Evolutionary conservation across 2,113 vertebrate genomes (phyloP), one percentile per base, ranked within the genome.

Genomic region (Cyprinodon tularosa): DNA sequence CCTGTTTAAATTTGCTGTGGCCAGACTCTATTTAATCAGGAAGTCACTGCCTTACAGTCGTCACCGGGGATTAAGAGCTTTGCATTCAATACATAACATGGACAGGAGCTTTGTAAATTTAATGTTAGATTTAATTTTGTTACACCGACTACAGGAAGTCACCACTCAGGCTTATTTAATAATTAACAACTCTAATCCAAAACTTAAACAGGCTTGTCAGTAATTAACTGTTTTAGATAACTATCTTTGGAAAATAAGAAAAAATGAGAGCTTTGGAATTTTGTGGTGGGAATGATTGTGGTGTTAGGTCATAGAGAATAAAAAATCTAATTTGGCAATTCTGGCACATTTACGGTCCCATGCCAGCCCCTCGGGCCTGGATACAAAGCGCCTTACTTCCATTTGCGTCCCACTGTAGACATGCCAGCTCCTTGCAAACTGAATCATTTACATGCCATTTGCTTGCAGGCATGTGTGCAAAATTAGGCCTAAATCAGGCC

Each of bases 1-100:
- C 29, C 66, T 44, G 15, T 65, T 76, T 68, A 53, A 76, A 40
- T 63, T 0, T 14, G 4, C 29, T 59, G 38, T 37, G 42, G 48
- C 20, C 45, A 61, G 2, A 62, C 50, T 50, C 47, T 73, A 69
- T 14, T 47, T 22, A 82, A 68, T 72, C 29, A 76, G 64, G 70
- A 39, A 47, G 44, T 40, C 42, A 40, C 69, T 44, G 50, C 17
- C 4, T n/a, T 39, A 6, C 13, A 57, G 6, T 68, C 40, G 47
- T 42, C 42, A 62, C 22, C 57, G 42, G 45, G 73, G 40, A 48
- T 62, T 38, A 62, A 62, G 13, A 38, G 61, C 36, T 62, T 37
- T 37, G 29, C 6, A 13, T 40, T 11, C 66, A 37, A 17, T 10
- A 12, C 15, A 8, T 14, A 22, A 44, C 22, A 2, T 57, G 45